Evolutionary conservation across 2,113 vertebrate genomes (phyloP), one percentile per base, ranked within the genome.

Genomic region (Malurus cyaneus): DNA sequence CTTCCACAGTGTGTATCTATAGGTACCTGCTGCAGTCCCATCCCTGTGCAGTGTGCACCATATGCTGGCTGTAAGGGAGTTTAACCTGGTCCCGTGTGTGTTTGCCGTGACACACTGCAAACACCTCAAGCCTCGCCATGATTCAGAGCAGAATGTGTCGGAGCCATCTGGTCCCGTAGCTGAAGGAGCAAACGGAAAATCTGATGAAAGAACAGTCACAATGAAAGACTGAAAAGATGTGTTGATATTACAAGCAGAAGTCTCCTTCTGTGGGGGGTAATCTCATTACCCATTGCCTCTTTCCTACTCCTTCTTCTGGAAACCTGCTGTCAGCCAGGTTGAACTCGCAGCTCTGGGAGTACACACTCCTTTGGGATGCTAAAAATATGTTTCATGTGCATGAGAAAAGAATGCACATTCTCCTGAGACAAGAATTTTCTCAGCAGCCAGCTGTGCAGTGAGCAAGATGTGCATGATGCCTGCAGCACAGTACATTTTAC

Each of bases 161-260:
- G 67, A 96, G 89, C 97, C 97, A 98, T 97, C 97, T 98, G 97
- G 87, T 93, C 92, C 95, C 12, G 65, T 65, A 93, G 97, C 86
- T 97, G 70, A 82, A 88, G 73, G 69, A 95, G 82, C 94, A 96
- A 97, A 95, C 8, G 61, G 91, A 94, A 94, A 94, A 93, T 96
- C 41, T 65, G 77, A 93, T 94, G 84, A 86, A 95, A 94, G 85
- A 93, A 90, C 82, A 86, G 82, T 26, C 76, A 59, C 90, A 80
- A 89, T 18, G 85, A 93, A 76, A 95, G 88, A 88, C 76, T 66
- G 77, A 60, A 90, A 88, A 93, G 94, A 94, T 81, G 60, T 88
- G 90, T 93, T 96, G 93, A 90, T 73, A 92, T 92, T 93, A 83
- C 90, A 84, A 62, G 64, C 92, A 83, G 88, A 89, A 93, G 41